A percentile compares a stretch with the other conserved stretches of the same genome.
phyloP scores from a whole-genome alignment of 2,797 vertebrate genomes.

The Neosilurus hyrtlii region DNA sequence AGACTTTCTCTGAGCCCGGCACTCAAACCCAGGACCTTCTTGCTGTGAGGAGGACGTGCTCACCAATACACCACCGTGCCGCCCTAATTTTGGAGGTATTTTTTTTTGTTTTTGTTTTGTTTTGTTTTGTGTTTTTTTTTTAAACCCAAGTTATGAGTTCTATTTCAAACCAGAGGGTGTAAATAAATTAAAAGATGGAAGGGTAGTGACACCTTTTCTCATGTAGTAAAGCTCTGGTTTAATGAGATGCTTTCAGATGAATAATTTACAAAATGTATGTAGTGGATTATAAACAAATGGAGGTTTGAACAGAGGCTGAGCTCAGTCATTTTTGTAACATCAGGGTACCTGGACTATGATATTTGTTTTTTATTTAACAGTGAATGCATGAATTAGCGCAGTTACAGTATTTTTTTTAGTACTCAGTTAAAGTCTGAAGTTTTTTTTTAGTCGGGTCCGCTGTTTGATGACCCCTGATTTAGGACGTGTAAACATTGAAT shows the following conservation, averaged over 20 bases:
- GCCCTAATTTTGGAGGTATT: too few species aligned
- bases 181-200: neutral
- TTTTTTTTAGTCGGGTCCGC: neutral
- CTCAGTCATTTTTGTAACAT: neutral
- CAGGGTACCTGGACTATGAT: neutral
- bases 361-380: neutral
- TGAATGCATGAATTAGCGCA: neutral
- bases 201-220: neutral
- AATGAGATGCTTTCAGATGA: neutral
- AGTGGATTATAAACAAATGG: neutral
- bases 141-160: too few species aligned
- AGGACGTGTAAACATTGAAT: neutral
- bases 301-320: neutral
- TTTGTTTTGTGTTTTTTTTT: too few species aligned
- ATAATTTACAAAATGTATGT: neutral
- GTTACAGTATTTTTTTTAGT: neutral
- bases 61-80: too few species aligned
- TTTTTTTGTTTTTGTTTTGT: too few species aligned
- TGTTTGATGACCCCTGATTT: neutral
- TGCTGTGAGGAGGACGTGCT: too few species aligned
- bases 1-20: too few species aligned
- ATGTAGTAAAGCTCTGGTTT: neutral
- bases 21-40: too few species aligned
- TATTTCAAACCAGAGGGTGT: neutral
- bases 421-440: neutral